These are phyloP conservation scores for Holacanthella duospinosa DNA, from an alignment of 2,888 invertebrate species.

Conservation along the genomic window DNA sequence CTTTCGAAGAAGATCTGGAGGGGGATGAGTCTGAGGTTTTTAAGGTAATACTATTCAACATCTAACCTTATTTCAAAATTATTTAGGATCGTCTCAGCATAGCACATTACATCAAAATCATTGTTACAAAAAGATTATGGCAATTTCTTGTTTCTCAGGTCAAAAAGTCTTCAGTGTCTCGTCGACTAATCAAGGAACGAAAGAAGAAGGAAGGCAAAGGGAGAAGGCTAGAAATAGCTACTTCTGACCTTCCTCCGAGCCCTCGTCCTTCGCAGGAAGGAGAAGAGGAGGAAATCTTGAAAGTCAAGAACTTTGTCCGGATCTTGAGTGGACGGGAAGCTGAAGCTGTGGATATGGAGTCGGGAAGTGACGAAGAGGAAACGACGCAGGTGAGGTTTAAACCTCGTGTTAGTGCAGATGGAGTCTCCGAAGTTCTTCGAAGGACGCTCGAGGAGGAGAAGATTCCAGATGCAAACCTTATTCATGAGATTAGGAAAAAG, in stretches of 20 bases:
- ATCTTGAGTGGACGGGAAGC: slow-evolving; percentile 73
- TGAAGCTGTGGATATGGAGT: slow-evolving; percentile 61
- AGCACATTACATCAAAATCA: no score
- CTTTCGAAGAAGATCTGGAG: slow-evolving; percentile 38
- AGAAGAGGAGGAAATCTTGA: neutral
- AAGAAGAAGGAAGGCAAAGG: slow-evolving; percentile 52
- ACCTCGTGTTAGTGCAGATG: slow-evolving; percentile 19
- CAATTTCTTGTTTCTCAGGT: no score
- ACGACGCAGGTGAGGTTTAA: slow-evolving; percentile 40
- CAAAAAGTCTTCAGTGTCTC: slow-evolving; percentile 88
- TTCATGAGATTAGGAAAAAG: slow-evolving; percentile 90
- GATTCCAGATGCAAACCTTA: slow-evolving; percentile 95
- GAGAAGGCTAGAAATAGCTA: neutral
- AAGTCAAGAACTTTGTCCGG: slow-evolving; percentile 38
- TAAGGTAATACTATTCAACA: no score
- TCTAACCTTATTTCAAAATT: no score
- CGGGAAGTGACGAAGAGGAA: slow-evolving; percentile 51
- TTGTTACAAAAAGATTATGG: no score
- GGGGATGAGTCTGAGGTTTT: slow-evolving; percentile 80
- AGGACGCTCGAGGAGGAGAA: slow-evolving; percentile 53
- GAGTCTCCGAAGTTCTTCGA: slow-evolving; percentile 32
- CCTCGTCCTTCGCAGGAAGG: neutral
- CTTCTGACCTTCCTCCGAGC: neutral
- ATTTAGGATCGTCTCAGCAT: no score
- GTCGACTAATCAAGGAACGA: slow-evolving; percentile 70